These are phyloP conservation scores for Chelonus insularis DNA, from an alignment of 1,140 invertebrate genomes.

Conservation along the genomic window DNA sequence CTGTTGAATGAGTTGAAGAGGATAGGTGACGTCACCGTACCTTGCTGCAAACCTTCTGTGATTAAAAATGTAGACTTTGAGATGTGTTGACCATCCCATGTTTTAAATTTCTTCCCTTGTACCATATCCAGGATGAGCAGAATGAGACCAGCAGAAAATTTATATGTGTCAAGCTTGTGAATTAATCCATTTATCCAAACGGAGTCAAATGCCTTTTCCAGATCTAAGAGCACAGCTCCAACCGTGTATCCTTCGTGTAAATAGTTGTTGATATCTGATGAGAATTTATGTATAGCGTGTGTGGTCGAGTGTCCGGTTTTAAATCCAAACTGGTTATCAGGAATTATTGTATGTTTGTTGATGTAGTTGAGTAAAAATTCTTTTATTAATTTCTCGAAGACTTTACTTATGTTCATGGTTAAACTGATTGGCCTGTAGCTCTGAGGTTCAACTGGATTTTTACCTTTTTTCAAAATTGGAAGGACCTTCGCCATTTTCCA, in stretches of 20 bases:
- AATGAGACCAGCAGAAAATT: slow-evolving; percentile 20
- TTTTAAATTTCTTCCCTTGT: background rate
- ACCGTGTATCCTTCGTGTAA: background rate
- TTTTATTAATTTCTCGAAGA: background rate
- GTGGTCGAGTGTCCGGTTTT: background rate
- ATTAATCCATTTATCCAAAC: slow-evolving; percentile 27
- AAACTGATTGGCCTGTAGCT: slow-evolving; percentile 36
- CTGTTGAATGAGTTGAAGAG: slow-evolving; percentile 22
- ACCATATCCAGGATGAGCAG: slow-evolving; percentile 8
- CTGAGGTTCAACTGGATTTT: slow-evolving; percentile 21
- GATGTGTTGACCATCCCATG: background rate
- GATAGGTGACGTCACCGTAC: slow-evolving; percentile 20
- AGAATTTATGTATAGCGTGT: background rate
- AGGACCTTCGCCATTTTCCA: slow-evolving; percentile 36
- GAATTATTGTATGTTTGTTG: background rate
- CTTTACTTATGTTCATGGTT: slow-evolving; percentile 30
- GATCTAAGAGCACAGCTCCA: background rate
- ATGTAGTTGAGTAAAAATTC: background rate
- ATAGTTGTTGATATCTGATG: background rate
- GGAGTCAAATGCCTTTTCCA: slow-evolving; percentile 4
- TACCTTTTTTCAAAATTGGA: slow-evolving; percentile 32
- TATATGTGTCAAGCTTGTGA: slow-evolving; percentile 20
- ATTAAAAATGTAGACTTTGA: slow-evolving; percentile 3
- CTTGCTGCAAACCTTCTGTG: slow-evolving; percentile 19
- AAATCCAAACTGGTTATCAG: slow-evolving; percentile 8